Evolutionary conservation across 2,797 vertebrate species (phyloP).

Genomic region (Xenopus petersii): DNA sequence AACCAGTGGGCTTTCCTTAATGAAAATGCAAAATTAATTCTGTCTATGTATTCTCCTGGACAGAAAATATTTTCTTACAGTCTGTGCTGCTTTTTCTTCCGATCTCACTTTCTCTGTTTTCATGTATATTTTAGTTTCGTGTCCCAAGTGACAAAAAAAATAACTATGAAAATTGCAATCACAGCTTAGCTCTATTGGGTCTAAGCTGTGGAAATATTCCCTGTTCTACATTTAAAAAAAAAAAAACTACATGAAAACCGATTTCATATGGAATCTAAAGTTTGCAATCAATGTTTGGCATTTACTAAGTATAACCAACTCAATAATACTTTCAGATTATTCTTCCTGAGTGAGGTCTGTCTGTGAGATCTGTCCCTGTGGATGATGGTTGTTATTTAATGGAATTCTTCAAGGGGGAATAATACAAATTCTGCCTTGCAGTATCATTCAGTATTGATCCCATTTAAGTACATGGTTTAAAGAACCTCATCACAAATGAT

Average conservation of each 20-base stretch:
- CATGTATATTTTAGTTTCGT: conserved; percentile 36
- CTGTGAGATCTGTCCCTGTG: too few relatives aligned
- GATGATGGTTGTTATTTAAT: too few relatives aligned
- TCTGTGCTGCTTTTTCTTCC: conserved; percentile 12
- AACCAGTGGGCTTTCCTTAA: conserved; percentile 24
- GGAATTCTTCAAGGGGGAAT: too few relatives aligned
- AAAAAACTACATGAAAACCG: too few relatives aligned
- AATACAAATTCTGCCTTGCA: too few relatives aligned
- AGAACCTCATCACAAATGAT: too few relatives aligned
- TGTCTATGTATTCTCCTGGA: conserved; percentile 32
- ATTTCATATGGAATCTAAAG: neutral
- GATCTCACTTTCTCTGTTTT: conserved; percentile 46
- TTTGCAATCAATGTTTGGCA: too few relatives aligned
- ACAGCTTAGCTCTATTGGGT: conserved; percentile 23
- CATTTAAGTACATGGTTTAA: too few relatives aligned
- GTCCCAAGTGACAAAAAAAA: conserved; percentile 23
- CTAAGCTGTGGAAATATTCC: conserved; percentile 15
- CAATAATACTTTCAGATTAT: too few relatives aligned
- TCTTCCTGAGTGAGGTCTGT: too few relatives aligned
- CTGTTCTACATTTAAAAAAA: neutral
- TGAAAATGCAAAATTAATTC: conserved; percentile 24
- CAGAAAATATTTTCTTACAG: conserved; percentile 32
- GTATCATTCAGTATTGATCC: too few relatives aligned
- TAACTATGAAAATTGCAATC: conserved; percentile 24
- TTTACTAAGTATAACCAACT: too few relatives aligned